Conservation (phyloP, 2,113 vertebrate genomes). For the Menidia beryllina region DNA sequence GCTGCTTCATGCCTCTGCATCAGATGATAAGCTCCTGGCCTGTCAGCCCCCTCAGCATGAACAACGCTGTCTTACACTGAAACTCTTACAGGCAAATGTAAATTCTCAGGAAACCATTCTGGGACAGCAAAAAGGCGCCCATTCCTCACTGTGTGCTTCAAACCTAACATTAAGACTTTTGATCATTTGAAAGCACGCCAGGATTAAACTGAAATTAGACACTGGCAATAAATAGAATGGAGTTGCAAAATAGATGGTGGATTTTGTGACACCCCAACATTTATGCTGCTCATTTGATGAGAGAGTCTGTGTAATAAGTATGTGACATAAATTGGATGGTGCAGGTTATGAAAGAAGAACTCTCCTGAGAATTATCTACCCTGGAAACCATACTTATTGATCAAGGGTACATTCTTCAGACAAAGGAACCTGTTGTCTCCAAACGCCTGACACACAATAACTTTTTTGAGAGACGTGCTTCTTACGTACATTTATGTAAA, state of each 20-base stretch:
- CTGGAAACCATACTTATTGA: too few relatives aligned
- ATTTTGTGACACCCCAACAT: too few relatives aligned
- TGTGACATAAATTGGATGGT: too few relatives aligned
- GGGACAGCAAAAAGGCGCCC: not conserved
- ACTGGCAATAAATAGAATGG: not conserved
- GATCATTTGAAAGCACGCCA: not conserved
- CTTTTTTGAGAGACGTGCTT: too few relatives aligned
- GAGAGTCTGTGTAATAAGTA: too few relatives aligned
- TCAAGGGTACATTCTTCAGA: too few relatives aligned
- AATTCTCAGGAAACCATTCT: constrained; percentile 37
- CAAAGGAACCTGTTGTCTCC: too few relatives aligned
- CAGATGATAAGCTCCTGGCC: constrained; percentile 54
- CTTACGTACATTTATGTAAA: too few relatives aligned
- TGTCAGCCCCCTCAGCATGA: constrained; percentile 51
- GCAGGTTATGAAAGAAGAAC: too few relatives aligned
- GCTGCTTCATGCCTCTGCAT: constrained; percentile 52
- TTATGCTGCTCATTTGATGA: not conserved
- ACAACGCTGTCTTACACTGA: constrained; percentile 29
- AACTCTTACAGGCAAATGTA: constrained; percentile 42
- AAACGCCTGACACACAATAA: too few relatives aligned
- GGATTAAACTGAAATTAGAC: not conserved
- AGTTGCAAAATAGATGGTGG: not conserved
- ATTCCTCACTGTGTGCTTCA: not conserved
- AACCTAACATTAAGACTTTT: not conserved
- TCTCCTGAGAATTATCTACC: too few relatives aligned